Evolutionary conservation across 2,888 invertebrate genomes (phyloP), one percentile per base, ranked within the genome.

Genomic region (Cotesia congregata): DNA sequence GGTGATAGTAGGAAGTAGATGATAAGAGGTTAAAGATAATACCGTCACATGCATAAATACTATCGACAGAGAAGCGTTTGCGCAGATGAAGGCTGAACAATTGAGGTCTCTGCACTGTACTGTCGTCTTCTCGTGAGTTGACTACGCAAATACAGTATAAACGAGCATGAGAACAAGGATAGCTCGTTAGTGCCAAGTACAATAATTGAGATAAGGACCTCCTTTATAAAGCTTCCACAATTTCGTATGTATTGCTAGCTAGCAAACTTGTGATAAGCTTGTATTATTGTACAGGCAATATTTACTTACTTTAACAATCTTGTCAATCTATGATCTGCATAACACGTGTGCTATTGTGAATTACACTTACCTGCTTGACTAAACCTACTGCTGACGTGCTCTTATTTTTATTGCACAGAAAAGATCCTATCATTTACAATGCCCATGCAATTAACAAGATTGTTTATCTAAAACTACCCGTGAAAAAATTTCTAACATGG

Each of bases 141-240:
- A 65, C 62, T 74, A 67, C 74, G 74, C 72, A 61, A 62, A 77
- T 72, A 38, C 60, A 72, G 74, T 67, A 75, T 67, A 61, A 69
- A 62, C 30, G 7, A 15, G 64, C 72, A n/a, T n/a, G 72, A 60
- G 68, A 17, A 64, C 60, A 75, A 70, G 71, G 75, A 68, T 76
- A 74, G 64, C 74, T 71, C 38, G 12, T 39, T 62, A 59, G 15
- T 73, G 62, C 74, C 62, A 40, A 62, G 76, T 73, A 79, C 80
- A 82, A 82, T 84, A 84, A 86, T 84, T 78, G 83, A 84, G 84
- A 86, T 75, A 82, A 81, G 82, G 81, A 81, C 70, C 72, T 50
- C 72, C 62, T 80, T 61, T 72, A 67, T 78, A 82, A 83, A 78
- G 83, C 80, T 83, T 78, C 75, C 79, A 79, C 74, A 77, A 80